Conservation (phyloP, 2,113 vertebrate species). For the Amblyornis subalaris region DNA sequence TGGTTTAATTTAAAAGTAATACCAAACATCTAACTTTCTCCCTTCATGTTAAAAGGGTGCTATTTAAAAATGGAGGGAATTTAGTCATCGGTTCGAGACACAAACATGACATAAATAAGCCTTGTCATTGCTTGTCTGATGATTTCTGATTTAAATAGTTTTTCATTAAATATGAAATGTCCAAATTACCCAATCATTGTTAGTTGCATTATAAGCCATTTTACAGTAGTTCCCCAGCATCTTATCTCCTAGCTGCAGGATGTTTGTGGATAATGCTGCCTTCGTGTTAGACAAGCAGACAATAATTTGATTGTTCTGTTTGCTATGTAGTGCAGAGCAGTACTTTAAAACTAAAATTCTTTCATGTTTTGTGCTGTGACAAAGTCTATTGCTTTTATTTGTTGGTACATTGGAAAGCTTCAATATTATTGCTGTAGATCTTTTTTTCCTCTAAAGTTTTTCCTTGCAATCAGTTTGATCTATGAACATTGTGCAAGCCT, state of each 20-base stretch:
- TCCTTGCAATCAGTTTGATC: not conserved
- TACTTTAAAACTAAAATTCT: conserved; percentile 65
- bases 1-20: conserved; percentile 67
- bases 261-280: conserved; percentile 76
- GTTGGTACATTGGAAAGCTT: conserved; percentile 45
- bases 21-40: conserved; percentile 16
- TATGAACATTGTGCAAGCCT: not conserved
- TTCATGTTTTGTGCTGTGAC: conserved; percentile 61
- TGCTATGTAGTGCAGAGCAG: conserved; percentile 58
- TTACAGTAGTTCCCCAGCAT: conserved; percentile 74
- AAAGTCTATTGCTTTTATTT: conserved; percentile 67
- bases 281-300: conserved; percentile 73
- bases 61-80: conserved; percentile 77
- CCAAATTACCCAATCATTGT: conserved; percentile 85
- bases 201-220: conserved; percentile 85
- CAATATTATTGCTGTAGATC: conserved; percentile 26
- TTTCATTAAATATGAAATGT: conserved; percentile 83
- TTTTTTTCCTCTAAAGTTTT: not conserved
- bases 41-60: conserved; percentile 72
- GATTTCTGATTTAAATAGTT: conserved; percentile 84
- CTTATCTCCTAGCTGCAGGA: conserved; percentile 82
- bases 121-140: conserved; percentile 48
- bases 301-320: conserved; percentile 72
- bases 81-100: conserved; percentile 2
- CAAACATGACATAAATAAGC: conserved; percentile 23